Base-by-base conservation (phyloP, 2,113 vertebrate species). In the Gobio gobio region DNA sequence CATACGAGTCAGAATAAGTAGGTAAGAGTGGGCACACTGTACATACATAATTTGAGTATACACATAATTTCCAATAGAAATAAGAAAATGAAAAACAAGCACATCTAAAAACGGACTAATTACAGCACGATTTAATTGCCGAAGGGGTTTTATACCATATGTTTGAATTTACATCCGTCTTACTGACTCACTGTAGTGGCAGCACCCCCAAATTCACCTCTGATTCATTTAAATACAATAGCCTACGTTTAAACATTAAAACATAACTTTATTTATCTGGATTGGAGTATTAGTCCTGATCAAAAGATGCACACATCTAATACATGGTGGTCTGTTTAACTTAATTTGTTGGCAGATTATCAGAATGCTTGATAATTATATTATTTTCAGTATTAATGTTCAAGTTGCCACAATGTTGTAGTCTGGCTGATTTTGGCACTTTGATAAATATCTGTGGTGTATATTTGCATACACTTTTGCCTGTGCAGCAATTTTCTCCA, bases 401-500 rank as follows among this genome's bases (percentile, higher is more conserved):
- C 12, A 20, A 64, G 40, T 7, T 66, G 13, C 26, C 9, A 18
- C 47, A 4, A 33, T 66, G 13, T 29, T 66, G 4, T 14, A 14
- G 59, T 29, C 12, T 36, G 22, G 33, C n/a, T 77, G 74, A 29
- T 18, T 66, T 26, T 75, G 24, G 0, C 24, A 75, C 45, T 33
- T 75, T 81, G 78, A 66, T 51, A 26, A 16, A 49, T 81, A 61
- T 79, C 22, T 61, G 16, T 1, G 14, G 3, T 64, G 5, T 64
- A 29, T 47, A 49, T 56, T 45, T 59, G 8, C 33, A 47, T 85
- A 74, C 16, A 56, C 26, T 77, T 51, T 61, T 51, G 20, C 73
- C 7, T 74, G 49, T 79, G 78, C 16, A n/a, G 86, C 40, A 43
- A 8, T 68, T 76, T 36, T 56, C 56, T 56, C 6, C 18, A 47